Conservation (phyloP, 1,140 invertebrate species). For the Hormaphis cornu region DNA sequence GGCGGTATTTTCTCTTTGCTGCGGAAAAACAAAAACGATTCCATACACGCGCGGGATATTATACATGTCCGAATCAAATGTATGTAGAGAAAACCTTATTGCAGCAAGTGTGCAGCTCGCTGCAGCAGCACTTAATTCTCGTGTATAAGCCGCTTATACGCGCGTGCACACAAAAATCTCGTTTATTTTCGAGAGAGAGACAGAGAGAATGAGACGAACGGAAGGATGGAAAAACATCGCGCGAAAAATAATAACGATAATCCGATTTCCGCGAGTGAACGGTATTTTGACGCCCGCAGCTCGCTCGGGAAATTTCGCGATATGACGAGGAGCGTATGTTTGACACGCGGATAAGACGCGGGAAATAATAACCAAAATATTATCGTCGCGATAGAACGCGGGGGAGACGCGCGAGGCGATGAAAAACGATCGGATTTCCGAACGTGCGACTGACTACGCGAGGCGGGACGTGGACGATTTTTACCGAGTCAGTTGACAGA, state of each 20-base stretch:
- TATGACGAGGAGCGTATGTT: slow-evolving; percentile 23
- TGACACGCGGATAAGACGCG: slow-evolving; percentile 12
- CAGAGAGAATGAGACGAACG: neutral
- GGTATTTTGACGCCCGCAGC: too few species aligned
- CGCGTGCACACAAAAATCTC: neutral
- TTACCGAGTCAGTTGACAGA: too few species aligned
- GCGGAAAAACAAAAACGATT: too few species aligned
- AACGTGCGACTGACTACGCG: neutral
- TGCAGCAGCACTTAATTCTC: neutral
- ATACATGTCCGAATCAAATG: too few species aligned
- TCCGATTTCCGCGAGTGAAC: too few species aligned
- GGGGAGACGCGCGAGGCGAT: too few species aligned
- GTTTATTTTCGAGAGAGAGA: neutral
- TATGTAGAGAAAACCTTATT: too few species aligned
- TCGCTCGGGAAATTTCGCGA: neutral
- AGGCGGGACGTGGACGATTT: neutral
- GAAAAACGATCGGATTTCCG: neutral
- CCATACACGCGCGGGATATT: too few species aligned
- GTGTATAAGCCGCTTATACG: neutral
- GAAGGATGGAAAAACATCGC: too few species aligned
- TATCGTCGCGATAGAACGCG: neutral
- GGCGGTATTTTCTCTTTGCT: too few species aligned
- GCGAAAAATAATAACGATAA: slow-evolving; percentile 18
- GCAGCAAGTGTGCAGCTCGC: too few species aligned
- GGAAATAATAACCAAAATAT: too few species aligned